phyloP scores from a whole-genome alignment of 2,797 vertebrate species.

The Halcyon chelicuti region DNA sequence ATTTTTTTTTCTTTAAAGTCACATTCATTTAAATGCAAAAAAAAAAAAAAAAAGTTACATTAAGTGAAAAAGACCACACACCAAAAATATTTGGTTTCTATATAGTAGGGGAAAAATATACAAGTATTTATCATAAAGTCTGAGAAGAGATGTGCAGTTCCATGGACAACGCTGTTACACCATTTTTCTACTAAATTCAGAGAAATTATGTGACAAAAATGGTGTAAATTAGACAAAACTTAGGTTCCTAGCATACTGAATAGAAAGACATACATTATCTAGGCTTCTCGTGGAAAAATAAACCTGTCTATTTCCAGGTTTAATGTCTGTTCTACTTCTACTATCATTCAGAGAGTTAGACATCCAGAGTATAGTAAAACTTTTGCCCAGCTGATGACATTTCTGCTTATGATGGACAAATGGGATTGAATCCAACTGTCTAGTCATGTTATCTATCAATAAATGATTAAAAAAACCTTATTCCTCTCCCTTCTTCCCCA shows the following conservation, averaged over 20 bases:
- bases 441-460: not conserved
- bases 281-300: not conserved
- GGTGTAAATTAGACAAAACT: not conserved
- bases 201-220: not conserved
- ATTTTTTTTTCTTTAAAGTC: not conserved
- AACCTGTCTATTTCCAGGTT: not conserved
- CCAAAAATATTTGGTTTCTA: not conserved
- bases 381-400: not conserved
- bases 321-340: not conserved
- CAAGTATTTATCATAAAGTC: not conserved
- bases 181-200: not conserved
- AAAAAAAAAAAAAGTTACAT: not conserved
- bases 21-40: not conserved
- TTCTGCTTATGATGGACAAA: not conserved
- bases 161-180: not conserved
- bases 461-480: not conserved
- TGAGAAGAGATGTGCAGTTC: not conserved
- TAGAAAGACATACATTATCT: not conserved
- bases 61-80: not conserved
- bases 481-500: not conserved
- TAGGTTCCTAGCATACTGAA: not conserved
- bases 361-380: not conserved
- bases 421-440: not conserved
- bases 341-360: not conserved
- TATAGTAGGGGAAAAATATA: not conserved